Base-by-base conservation (phyloP, 2,888 invertebrate species). In the Entomobrya multifasciata region DNA sequence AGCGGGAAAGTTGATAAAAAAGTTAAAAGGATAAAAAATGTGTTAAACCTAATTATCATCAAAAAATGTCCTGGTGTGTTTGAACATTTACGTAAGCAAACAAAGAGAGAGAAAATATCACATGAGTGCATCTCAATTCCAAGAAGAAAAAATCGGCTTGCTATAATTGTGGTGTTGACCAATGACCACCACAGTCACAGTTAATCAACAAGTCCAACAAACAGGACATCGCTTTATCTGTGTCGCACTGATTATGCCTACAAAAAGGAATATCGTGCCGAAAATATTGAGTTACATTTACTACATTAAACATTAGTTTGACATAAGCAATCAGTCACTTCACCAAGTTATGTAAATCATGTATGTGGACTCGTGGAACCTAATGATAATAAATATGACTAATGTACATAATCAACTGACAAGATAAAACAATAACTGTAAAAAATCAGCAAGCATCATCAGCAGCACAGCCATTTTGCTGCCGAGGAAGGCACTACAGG, bases 381-480 rank as follows among this genome's bases (percentile, higher is more conserved):
- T 77, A 60, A 77, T 77, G 60, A 77, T 44, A 77, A 77, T 77
- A 82, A 82, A 82, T 82, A 74, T 60, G 74, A 82, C 74, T 82
- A 82, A 82, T 82, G 82, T 82, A 65, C 79, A 65, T 57, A 76
- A 62, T 57, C 52, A 49, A 44, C 25, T 82, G 82, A 82, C 72
- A 82, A 47, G 47, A 20, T 74, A 74, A 82, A 62, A 82, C 77
- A 79, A 79, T 57, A 65, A 65, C 79, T 49, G 79, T 47, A 79
- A 41, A 65, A 77, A 49, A 44, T 79, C 25, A 62, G 52, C 55
- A 70, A 41, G 47, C 47, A 47, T n/a, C n/a, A n/a, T n/a, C n/a
- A 30, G 17, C 72, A 72, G 47, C 52, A 57, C 41, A 55, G 27
- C 60, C 17, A 77, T 41, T 77, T 52, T 49, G 74, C 30, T 27